Conservation (phyloP, 2,113 vertebrate species). For the Hymenochirus boettgeri region DNA sequence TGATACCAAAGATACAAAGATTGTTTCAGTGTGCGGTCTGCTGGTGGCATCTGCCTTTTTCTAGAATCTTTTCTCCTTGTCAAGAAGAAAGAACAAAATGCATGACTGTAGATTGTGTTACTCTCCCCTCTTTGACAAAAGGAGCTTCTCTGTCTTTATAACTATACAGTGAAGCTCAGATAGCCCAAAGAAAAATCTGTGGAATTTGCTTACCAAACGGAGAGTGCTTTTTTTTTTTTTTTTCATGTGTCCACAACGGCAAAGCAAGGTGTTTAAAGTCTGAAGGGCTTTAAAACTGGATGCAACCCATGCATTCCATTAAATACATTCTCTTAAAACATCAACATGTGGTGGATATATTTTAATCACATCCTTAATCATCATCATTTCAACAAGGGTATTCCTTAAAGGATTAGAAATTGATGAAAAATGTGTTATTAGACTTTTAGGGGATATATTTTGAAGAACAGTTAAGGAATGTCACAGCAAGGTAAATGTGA, state of each 20-base stretch:
- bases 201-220: slow-evolving; percentile 48
- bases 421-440: no score
- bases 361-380: no score
- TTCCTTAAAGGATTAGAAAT: no score
- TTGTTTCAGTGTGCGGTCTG: slow-evolving; percentile 86
- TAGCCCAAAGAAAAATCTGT: slow-evolving; percentile 51
- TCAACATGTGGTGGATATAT: no score
- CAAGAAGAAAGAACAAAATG: background rate
- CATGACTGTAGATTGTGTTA: slow-evolving; percentile 1
- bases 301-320: no score
- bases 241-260: slow-evolving; percentile 16
- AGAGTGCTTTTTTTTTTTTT: slow-evolving; percentile 43
- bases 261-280: slow-evolving; percentile 1
- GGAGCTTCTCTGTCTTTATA: slow-evolving; percentile 41
- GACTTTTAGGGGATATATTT: no score
- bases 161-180: slow-evolving; percentile 57
- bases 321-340: no score
- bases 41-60: slow-evolving; percentile 67
- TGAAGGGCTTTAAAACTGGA: no score
- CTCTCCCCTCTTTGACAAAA: slow-evolving; percentile 15
- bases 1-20: slow-evolving; percentile 99
- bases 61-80: slow-evolving; percentile 19
- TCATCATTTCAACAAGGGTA: no score
- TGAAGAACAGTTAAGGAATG: no score
- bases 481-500: no score